Conservation (phyloP, 2,888 invertebrate genomes). For the Augochlorella aurata region DNA sequence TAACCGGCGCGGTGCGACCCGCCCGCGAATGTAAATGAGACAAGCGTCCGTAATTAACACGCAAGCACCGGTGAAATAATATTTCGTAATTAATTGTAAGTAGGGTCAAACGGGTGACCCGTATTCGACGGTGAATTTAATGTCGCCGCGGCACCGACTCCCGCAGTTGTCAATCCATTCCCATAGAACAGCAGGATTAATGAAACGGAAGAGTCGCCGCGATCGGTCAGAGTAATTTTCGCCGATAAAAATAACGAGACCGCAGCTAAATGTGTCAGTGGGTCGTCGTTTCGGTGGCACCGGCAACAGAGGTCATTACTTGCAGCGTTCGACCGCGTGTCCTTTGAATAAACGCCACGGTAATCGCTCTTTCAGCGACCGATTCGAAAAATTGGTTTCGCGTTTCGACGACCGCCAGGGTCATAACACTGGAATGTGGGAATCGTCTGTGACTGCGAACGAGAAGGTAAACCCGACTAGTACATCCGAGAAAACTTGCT, state of each 20-base stretch:
- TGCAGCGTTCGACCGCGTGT: neutral
- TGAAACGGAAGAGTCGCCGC: slow-evolving; percentile 1
- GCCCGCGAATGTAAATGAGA: slow-evolving; percentile 17
- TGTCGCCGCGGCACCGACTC: neutral
- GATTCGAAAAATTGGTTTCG: neutral
- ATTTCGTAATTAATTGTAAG: slow-evolving; percentile 16
- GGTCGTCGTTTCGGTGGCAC: neutral
- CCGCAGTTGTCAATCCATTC: neutral
- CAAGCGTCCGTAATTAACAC: slow-evolving; percentile 30
- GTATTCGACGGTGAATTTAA: slow-evolving; percentile 1
- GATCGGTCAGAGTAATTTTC: slow-evolving; percentile 1
- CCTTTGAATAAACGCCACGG: neutral
- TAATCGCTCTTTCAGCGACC: neutral
- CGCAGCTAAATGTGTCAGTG: neutral
- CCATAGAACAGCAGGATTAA: neutral
- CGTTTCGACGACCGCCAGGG: neutral
- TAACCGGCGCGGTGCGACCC: neutral
- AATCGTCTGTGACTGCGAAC: neutral
- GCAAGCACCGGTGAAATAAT: slow-evolving; percentile 1
- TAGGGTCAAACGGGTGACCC: neutral
- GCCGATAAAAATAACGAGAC: neutral
- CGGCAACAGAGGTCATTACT: neutral
- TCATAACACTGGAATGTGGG: too few species aligned
- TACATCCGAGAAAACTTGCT: slow-evolving; percentile 9
- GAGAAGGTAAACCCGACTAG: slow-evolving; percentile 5